These are phyloP conservation scores for Enteromius paludinosus DNA, from an alignment of 2,797 vertebrate genomes.

Conservation along the genomic window DNA sequence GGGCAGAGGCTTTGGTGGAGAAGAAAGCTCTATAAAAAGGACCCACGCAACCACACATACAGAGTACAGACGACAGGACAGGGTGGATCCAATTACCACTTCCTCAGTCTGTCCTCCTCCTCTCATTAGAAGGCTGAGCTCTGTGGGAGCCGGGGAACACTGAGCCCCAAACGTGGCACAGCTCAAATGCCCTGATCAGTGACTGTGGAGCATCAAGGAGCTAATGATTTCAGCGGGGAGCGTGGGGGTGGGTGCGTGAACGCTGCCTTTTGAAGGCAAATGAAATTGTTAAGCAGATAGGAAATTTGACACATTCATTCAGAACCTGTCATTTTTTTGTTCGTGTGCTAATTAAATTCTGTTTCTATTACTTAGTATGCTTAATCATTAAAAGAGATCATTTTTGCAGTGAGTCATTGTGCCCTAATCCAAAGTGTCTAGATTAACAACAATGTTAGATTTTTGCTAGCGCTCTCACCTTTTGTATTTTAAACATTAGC, in stretches of 20 bases:
- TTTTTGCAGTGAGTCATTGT: constrained; percentile 23
- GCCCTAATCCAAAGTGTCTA: constrained; percentile 12
- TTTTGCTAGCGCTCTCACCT: constrained; percentile 9
- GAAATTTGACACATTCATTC: constrained; percentile 42
- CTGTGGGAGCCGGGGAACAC: constrained; percentile 32
- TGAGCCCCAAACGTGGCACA: constrained; percentile 35
- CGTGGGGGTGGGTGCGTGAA: neutral
- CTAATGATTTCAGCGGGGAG: constrained; percentile 51
- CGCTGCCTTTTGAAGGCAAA: constrained; percentile 31
- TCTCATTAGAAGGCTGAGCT: constrained; percentile 54
- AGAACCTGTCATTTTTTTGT: constrained; percentile 36
- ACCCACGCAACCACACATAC: constrained; percentile 33
- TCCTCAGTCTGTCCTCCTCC: constrained; percentile 45
- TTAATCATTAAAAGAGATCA: constrained; percentile 25
- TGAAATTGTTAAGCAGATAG: constrained; percentile 38
- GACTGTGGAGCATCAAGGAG: constrained; percentile 46
- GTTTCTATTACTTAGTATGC: constrained; percentile 21
- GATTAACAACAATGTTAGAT: neutral
- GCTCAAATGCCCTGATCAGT: constrained; percentile 42
- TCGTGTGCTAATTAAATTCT: constrained; percentile 22
- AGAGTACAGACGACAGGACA: constrained; percentile 31
- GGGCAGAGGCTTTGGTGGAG: constrained; percentile 28
- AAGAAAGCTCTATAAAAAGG: constrained; percentile 37
- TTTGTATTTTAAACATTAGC: constrained; percentile 4
- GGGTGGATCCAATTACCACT: constrained; percentile 56